Conservation (phyloP, 2,888 invertebrate species). For the Tipula unca region DNA sequence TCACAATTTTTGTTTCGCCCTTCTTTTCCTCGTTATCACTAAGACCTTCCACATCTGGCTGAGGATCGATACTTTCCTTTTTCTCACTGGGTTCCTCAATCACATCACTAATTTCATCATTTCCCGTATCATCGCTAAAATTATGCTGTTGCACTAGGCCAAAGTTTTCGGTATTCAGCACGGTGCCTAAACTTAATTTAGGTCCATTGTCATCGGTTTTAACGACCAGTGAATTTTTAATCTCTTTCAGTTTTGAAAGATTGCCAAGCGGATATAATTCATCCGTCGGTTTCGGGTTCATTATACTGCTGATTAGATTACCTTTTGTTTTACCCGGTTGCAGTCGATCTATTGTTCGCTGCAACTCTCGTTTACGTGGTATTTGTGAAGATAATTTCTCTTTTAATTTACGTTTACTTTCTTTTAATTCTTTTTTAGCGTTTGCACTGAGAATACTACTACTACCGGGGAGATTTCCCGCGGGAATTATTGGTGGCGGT, state of each 20-base stretch:
- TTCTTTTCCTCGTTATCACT: constrained; percentile 30
- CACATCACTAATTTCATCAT: constrained; percentile 28
- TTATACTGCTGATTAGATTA: constrained; percentile 64
- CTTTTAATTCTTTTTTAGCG: constrained; percentile 36
- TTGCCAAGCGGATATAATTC: constrained; percentile 50
- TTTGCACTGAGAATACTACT: not conserved
- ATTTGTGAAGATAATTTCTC: constrained; percentile 35
- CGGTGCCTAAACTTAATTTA: constrained; percentile 76
- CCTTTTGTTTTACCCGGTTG: constrained; percentile 85
- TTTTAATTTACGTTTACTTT: constrained; percentile 40
- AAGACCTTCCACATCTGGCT: constrained; percentile 27
- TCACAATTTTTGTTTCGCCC: constrained; percentile 27
- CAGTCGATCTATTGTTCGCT: constrained; percentile 72
- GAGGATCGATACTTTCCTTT: constrained; percentile 28
- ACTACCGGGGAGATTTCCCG: constrained; percentile 18
- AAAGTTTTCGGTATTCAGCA: constrained; percentile 63
- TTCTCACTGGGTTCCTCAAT: constrained; percentile 37
- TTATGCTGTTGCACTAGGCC: constrained; percentile 57
- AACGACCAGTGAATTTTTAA: constrained; percentile 47
- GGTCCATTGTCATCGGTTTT: constrained; percentile 63
- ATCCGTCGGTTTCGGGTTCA: constrained; percentile 49
- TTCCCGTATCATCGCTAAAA: constrained; percentile 46
- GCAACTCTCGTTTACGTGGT: constrained; percentile 56
- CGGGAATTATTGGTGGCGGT: constrained; percentile 23
- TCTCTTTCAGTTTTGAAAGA: constrained; percentile 50